Percentiles rank a stretch among this genome's conserved stretches.
phyloP scores from a whole-genome alignment of 2,113 vertebrate species.

The Lepus europaeus region DNA sequence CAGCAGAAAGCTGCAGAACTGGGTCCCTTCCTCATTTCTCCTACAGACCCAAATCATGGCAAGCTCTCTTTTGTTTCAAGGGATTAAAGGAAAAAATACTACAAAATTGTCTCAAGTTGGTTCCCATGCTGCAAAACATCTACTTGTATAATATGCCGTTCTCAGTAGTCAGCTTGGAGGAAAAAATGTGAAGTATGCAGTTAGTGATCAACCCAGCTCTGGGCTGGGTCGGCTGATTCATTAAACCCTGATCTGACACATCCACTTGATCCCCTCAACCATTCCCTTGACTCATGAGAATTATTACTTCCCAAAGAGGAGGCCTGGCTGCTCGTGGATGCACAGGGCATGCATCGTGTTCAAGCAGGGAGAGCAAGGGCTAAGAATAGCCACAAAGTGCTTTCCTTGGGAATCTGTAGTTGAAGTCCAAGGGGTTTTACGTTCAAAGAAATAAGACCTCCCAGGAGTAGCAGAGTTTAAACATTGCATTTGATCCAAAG shows the following conservation, averaged over 20 bases:
- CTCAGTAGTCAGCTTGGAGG: conserved; percentile 39
- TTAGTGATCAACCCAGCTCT: conserved; percentile 20
- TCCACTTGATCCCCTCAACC: conserved; percentile 18
- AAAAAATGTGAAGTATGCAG: conserved; percentile 72
- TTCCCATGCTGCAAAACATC: conserved; percentile 26
- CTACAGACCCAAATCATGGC: conserved; percentile 8
- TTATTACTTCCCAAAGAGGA: conserved; percentile 59
- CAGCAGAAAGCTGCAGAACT: background rate
- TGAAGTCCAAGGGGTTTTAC: conserved; percentile 31
- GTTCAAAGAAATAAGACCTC: conserved; percentile 52
- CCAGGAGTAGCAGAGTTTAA: conserved; percentile 19
- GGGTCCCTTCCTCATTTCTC: background rate
- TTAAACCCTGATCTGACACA: background rate
- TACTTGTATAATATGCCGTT: conserved; percentile 27
- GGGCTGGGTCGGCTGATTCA: conserved; percentile 47
- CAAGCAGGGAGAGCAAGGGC: background rate
- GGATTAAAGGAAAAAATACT: background rate
- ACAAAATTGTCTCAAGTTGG: conserved; percentile 37
- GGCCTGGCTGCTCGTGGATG: background rate
- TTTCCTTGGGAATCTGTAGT: conserved; percentile 2
- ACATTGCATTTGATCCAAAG: conserved; percentile 29
- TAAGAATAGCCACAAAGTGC: conserved; percentile 7
- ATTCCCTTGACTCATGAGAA: conserved; percentile 34
- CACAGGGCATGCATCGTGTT: background rate
- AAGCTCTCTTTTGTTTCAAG: conserved; percentile 9